phyloP scores from a whole-genome alignment of 2,113 vertebrate species.

The Capricornis sumatraensis region DNA sequence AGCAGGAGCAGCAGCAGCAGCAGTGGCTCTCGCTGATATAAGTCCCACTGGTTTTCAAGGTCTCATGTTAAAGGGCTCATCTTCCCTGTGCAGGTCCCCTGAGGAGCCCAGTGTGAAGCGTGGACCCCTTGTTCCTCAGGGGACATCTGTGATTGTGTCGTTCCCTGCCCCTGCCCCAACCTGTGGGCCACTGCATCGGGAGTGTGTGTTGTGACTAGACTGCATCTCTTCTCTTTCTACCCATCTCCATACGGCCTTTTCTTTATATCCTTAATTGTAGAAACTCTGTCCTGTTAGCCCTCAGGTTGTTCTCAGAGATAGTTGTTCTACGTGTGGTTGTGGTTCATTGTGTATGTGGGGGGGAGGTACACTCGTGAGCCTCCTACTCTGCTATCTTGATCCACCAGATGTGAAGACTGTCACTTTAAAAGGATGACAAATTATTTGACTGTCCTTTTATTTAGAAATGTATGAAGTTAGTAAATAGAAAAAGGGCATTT shows the following conservation, averaged over 20 bases:
- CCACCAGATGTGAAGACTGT: not conserved
- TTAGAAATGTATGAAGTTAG: not conserved
- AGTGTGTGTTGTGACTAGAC: not conserved
- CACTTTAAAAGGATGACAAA: not conserved
- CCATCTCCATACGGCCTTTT: not conserved
- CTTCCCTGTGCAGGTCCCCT: not conserved
- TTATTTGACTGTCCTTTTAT: not conserved
- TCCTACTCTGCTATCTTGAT: not conserved
- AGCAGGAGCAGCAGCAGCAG: too few species aligned
- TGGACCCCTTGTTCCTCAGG: not conserved
- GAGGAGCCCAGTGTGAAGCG: not conserved
- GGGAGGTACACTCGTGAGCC: not conserved
- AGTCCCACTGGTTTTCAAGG: not conserved
- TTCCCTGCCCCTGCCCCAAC: fast-evolving
- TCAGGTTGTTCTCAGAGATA: not conserved
- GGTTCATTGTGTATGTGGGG: not conserved
- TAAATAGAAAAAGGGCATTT: not conserved
- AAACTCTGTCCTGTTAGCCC: not conserved
- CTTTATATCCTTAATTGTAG: not conserved
- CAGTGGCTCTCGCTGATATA: not conserved
- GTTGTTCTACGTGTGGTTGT: not conserved
- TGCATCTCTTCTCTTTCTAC: not conserved
- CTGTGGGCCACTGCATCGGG: not conserved
- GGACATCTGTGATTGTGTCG: fast-evolving
- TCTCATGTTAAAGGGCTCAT: not conserved